phyloP scores from a whole-genome alignment of 2,888 invertebrate species.

The Synergus laeviventris region DNA sequence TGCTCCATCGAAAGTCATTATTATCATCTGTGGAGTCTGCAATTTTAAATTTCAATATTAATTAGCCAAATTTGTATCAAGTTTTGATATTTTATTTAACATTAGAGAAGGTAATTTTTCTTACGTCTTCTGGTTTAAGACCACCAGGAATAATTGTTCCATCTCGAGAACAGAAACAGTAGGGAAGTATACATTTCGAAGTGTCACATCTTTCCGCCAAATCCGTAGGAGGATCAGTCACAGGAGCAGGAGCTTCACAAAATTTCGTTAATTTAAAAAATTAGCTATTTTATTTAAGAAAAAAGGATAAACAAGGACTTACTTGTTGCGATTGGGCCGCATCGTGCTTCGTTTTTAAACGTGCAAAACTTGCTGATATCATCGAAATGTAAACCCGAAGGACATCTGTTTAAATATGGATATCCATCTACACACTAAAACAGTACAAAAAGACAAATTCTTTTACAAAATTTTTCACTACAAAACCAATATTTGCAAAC shows the following conservation, averaged over 20 bases:
- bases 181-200: constrained; percentile 87
- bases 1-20: constrained; percentile 95
- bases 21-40: constrained; percentile 94
- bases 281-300: background rate
- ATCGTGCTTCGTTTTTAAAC: constrained; percentile 91
- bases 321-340: constrained; percentile 93
- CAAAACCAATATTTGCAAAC: background rate
- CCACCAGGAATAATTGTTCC: constrained; percentile 92
- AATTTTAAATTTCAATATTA: constrained; percentile 51
- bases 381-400: constrained; percentile 93
- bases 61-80: background rate
- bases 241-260: constrained; percentile 84
- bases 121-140: constrained; percentile 88
- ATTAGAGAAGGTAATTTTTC: constrained; percentile 47
- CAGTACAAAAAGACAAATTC: constrained; percentile 46
- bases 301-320: constrained; percentile 76
- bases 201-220: constrained; percentile 88
- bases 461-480: constrained; percentile 27
- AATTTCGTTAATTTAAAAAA: constrained; percentile 3
- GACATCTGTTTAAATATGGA: constrained; percentile 92
- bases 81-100: background rate
- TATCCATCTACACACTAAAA: constrained; percentile 92
- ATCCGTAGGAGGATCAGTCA: constrained; percentile 89
- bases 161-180: constrained; percentile 95
- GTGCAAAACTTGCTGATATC: constrained; percentile 94